Evolutionary conservation across 2,113 vertebrate genomes (phyloP).

Genomic region (Tupaia chinensis): DNA sequence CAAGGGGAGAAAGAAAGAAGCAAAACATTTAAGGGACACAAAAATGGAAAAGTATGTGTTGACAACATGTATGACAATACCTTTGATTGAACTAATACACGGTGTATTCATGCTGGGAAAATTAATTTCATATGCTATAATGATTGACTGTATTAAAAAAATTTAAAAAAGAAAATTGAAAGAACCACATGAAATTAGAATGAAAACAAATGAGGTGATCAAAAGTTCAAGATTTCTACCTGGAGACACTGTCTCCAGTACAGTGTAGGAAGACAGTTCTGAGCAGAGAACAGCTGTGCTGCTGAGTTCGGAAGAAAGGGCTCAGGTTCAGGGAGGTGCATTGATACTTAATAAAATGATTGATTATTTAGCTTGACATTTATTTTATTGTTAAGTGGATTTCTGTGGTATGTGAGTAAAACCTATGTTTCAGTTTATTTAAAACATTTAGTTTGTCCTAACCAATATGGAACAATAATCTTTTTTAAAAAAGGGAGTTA

Average conservation of each 20-base stretch:
- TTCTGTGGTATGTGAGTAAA: slow-evolving; percentile 9
- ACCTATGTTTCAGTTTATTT: not conserved
- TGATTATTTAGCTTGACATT: not conserved
- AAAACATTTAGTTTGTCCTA: not conserved
- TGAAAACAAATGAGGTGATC: not conserved
- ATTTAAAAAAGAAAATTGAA: too few species aligned
- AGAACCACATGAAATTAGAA: too few species aligned
- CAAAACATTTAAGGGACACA: too few species aligned
- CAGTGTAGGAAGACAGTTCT: too few species aligned
- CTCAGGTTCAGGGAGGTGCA: not conserved
- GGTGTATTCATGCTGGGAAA: too few species aligned
- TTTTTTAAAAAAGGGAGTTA: not conserved
- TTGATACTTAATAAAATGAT: slow-evolving; percentile 16
- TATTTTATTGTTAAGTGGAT: not conserved
- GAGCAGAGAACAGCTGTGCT: accelerated
- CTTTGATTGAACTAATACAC: too few species aligned
- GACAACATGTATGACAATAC: too few species aligned
- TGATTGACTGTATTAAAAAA: too few species aligned
- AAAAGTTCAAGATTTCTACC: not conserved
- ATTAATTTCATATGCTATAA: too few species aligned
- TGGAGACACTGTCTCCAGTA: accelerated
- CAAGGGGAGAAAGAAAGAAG: too few species aligned
- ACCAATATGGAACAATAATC: not conserved
- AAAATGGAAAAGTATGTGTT: too few species aligned
- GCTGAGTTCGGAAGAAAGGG: not conserved